Base-by-base conservation (phyloP, 2,113 vertebrate genomes). In the Brachyhypopomus occidentalis region DNA sequence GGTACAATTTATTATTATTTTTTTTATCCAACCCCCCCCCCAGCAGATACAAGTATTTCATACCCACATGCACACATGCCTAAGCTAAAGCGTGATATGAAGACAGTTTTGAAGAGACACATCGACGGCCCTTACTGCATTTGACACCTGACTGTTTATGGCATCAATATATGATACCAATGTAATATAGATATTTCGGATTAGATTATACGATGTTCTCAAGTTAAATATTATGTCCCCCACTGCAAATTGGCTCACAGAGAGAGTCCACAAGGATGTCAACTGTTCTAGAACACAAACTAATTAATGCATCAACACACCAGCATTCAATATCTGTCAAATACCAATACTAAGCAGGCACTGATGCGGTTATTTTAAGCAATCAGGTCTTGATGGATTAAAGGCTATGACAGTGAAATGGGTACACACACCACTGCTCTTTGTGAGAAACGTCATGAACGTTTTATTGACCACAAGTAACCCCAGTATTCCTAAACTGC, bases 301-400 rank as follows among this genome's bases (percentile, higher is more conserved):
- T 70, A 70, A 70, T 70, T 70, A 41, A 41, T 70, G 66, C 66
- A 38, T 41, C 66, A 70, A n/a, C 66, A 70, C 66, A 70, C 34
- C 66, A 22, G 20, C 36, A 22, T 41, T 70, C 66, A 70, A 70
- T 41, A 70, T 70, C 66, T 41, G 34, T 12, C 66, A 70, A 70
- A 70, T 4, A n/a, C 5, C 36, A 11, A 22, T 70, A 70, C 19
- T 38, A 38, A 41, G 41, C 66, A 22, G 36, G 41, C 66, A 41
- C 19, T 38, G 36, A 22, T 70, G 14, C 41, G 36, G 19, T 11
- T 19, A 70, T 41, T 70, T 70, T 70, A 41, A 70, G 34, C 66
- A 41, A 41, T 70, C 5, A 22, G 66, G 66, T 19, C 66, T 41
- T 41, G 66, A 41, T 70, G 66, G 66, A 70, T 70, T 34, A 70